Percentiles rank a stretch among this genome's conserved stretches.
These are phyloP conservation scores for Ectobius pallidus DNA, from an alignment of 2,888 invertebrate species.

Conservation along the genomic window DNA sequence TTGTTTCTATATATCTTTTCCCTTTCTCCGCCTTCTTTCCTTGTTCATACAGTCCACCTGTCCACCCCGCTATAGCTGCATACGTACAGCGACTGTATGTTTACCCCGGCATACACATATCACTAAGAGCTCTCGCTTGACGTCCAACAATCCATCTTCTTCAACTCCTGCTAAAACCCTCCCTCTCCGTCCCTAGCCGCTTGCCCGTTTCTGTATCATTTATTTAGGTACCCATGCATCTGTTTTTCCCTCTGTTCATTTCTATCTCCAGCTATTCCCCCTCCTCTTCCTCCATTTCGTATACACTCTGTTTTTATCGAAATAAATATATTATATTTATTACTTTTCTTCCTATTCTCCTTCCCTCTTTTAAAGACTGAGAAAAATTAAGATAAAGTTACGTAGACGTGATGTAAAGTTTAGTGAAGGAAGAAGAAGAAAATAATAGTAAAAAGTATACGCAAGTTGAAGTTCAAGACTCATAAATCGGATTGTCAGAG, in stretches of 20 bases:
- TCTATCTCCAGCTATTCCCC: neutral
- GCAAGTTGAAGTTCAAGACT: neutral
- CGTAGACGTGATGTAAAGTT: neutral
- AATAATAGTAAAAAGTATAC: neutral
- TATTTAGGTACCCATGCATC: conserved; percentile 15
- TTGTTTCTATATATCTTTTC: conserved; percentile 32
- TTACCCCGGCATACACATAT: conserved; percentile 8
- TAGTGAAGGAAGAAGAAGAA: conserved; percentile 1
- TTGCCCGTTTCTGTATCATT: conserved; percentile 15
- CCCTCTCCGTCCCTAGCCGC: neutral
- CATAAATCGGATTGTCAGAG: conserved; percentile 22
- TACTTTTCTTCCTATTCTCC: too few species aligned
- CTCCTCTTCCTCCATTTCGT: neutral
- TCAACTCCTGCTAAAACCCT: neutral
- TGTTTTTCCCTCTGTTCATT: neutral
- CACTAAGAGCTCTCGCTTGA: neutral
- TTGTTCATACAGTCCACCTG: conserved; percentile 2
- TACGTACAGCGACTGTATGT: neutral
- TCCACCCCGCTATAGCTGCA: conserved; percentile 15
- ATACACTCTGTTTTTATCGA: neutral
- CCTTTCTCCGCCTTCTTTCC: conserved; percentile 27
- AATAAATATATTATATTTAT: neutral
- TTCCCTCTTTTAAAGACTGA: neutral
- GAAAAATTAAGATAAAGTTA: neutral
- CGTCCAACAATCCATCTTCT: conserved; percentile 24